Base-by-base conservation (phyloP, 1,140 invertebrate species). In the Polypedilum pembai region DNA sequence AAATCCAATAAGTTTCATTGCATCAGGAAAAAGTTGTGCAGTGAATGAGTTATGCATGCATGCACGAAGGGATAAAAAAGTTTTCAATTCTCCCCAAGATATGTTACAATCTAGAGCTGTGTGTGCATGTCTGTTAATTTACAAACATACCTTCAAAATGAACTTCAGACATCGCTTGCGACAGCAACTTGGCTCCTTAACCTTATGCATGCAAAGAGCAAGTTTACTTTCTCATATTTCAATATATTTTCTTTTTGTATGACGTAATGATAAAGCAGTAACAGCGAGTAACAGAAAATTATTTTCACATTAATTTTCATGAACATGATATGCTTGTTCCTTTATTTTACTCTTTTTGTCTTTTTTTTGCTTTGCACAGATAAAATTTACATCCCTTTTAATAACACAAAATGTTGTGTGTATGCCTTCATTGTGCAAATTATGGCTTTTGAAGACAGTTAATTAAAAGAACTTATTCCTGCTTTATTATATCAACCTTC, bases 181-280 rank as follows among this genome's bases (percentile, higher is more conserved):
- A 33, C 24, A 45, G 41, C 41, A 45, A 45, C 41, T 45, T 45
- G 24, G 24, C 24, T 33, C 24, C 24, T 33, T 5, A 33, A 33
- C 24, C 24, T 33, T 33, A 33, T 33, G 24, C 24, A 33, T 33
- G 24, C 24, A 33, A 45, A 8, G 15, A 45, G 41, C 8, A 45
- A 45, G 41, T 45, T 45, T 15, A 45, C 41, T 45, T 45, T 45
- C 41, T 45, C 41, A 45, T 45, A 45, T 45, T 45, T 45, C 41
- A 45, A 45, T 45, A 45, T 12, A 45, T 45, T 45, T 15, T 45
- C 41, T 15, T 45, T 45, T 45, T 33, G 24, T 8, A 45, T 45
- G 41, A 45, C 41, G 8, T 45, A 45, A 45, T 45, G 41, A 45
- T 45, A 45, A 45, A 15, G 41, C 41, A 45, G 41, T 8, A 45